These are phyloP conservation scores for Delphinus delphis DNA, from an alignment of 2,113 vertebrate species.

Conservation along the genomic window DNA sequence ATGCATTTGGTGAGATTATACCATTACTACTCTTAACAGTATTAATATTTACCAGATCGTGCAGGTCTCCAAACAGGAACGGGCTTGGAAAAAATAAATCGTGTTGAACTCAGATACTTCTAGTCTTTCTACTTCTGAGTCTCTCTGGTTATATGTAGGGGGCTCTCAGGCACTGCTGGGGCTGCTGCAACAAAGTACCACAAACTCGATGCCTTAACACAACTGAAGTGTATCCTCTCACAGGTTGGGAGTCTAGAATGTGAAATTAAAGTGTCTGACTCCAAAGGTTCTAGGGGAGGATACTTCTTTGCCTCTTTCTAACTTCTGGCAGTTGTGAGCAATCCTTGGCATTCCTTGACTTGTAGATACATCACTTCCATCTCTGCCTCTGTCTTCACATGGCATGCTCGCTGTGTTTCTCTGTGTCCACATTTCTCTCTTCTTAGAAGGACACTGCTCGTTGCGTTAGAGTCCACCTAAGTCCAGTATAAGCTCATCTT, in stretches of 20 bases:
- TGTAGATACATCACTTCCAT: rapidly evolving
- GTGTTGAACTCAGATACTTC: not conserved
- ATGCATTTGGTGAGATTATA: not conserved
- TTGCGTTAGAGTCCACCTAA: not conserved
- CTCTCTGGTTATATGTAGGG: not conserved
- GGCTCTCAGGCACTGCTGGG: not conserved
- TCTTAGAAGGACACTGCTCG: not conserved
- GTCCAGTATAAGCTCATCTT: not conserved
- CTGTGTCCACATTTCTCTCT: not conserved
- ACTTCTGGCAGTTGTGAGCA: not conserved
- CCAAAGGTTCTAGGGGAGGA: too few species aligned
- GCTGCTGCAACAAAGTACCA: not conserved
- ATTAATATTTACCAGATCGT: not conserved
- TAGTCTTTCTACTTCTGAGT: not conserved
- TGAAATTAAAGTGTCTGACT: not conserved
- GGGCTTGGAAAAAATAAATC: not conserved
- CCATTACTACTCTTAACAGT: too few species aligned
- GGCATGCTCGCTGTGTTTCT: not conserved
- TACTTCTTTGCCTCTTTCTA: not conserved
- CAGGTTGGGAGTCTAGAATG: not conserved
- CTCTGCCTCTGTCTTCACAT: not conserved
- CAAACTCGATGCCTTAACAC: not conserved
- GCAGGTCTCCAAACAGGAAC: not conserved
- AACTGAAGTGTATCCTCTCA: not conserved
- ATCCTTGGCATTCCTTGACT: not conserved